Evolutionary conservation across 2,888 invertebrate species (phyloP).

Genomic region (Lochmaea crataegi): DNA sequence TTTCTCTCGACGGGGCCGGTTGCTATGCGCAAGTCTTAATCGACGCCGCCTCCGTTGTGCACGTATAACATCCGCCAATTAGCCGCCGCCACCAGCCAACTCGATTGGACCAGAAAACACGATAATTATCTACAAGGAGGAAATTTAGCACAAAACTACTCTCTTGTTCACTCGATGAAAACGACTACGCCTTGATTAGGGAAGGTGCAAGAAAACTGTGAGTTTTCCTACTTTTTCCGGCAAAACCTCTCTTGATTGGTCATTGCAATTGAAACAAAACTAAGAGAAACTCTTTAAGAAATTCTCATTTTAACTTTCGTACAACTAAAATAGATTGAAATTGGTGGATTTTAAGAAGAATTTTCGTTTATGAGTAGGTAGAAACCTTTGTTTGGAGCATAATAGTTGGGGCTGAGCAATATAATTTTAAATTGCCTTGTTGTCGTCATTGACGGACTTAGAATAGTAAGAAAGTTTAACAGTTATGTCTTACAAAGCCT

Average conservation of each 20-base stretch:
- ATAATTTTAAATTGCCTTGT: background rate
- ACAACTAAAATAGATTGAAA: slow-evolving; percentile 10
- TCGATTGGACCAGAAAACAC: slow-evolving; percentile 55
- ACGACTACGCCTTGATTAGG: slow-evolving; percentile 43
- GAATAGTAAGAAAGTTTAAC: background rate
- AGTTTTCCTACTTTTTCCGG: slow-evolving; percentile 7
- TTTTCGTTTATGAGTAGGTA: too few relatives aligned
- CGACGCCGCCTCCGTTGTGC: slow-evolving; percentile 64
- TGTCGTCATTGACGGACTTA: background rate
- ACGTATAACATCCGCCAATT: slow-evolving; percentile 65
- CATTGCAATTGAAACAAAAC: slow-evolving; percentile 14
- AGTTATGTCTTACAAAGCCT: slow-evolving; percentile 1
- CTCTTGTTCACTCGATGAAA: slow-evolving; percentile 38
- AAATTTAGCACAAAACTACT: slow-evolving; percentile 46
- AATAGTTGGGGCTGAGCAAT: background rate
- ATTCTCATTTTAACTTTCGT: slow-evolving; percentile 26
- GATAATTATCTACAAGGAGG: slow-evolving; percentile 49
- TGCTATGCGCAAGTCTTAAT: slow-evolving; percentile 61
- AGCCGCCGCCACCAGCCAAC: slow-evolving; percentile 57
- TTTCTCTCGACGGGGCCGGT: slow-evolving; percentile 57
- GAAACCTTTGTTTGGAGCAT: background rate
- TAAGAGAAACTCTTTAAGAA: background rate
- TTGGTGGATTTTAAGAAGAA: slow-evolving; percentile 4
- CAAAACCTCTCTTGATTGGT: slow-evolving; percentile 19
- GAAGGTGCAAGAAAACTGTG: slow-evolving; percentile 30